Evolutionary conservation across 1,140 invertebrate species (phyloP).

Genomic region (Bombus pyrosoma): DNA sequence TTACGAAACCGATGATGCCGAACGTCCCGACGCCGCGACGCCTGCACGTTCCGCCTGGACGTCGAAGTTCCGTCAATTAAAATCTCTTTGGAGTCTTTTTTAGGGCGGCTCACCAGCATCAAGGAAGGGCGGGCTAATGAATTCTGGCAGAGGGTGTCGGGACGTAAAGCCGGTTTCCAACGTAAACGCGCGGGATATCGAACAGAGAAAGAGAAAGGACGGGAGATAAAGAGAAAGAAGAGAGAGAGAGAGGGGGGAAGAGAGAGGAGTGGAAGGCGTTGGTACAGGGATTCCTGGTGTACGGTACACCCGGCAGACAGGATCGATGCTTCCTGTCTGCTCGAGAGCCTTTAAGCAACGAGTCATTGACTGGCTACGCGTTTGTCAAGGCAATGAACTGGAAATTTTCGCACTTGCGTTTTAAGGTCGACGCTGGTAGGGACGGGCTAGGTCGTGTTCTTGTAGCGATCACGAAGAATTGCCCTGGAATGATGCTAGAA

Average conservation of each 20-base stretch:
- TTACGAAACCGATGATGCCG: conserved; percentile 25
- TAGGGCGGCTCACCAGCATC: conserved; percentile 29
- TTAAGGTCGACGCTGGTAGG: conserved; percentile 4
- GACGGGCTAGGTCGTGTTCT: background rate
- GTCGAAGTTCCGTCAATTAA: conserved; percentile 66
- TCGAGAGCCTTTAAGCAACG: conserved; percentile 55
- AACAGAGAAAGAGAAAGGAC: conserved; percentile 5
- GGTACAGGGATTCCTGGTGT: conserved; percentile 58
- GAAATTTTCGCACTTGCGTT: conserved; percentile 50
- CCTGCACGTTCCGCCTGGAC: conserved; percentile 41
- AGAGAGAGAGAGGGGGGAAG: background rate
- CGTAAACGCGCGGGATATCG: conserved; percentile 49
- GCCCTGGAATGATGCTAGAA: conserved; percentile 7
- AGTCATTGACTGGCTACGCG: conserved; percentile 52
- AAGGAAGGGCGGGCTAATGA: conserved; percentile 58
- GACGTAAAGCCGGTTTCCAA: conserved; percentile 62
- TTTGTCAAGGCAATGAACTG: conserved; percentile 50
- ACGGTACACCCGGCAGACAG: conserved; percentile 60
- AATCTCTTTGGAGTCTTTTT: conserved; percentile 70
- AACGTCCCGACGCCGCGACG: conserved; percentile 29
- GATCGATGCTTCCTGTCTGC: conserved; percentile 70
- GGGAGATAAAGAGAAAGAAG: background rate
- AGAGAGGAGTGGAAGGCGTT: background rate
- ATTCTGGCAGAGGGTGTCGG: conserved; percentile 67
- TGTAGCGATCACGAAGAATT: background rate